These are phyloP conservation scores for Adelphocoris suturalis DNA, from an alignment of 2,888 invertebrate genomes.

Conservation along the genomic window DNA sequence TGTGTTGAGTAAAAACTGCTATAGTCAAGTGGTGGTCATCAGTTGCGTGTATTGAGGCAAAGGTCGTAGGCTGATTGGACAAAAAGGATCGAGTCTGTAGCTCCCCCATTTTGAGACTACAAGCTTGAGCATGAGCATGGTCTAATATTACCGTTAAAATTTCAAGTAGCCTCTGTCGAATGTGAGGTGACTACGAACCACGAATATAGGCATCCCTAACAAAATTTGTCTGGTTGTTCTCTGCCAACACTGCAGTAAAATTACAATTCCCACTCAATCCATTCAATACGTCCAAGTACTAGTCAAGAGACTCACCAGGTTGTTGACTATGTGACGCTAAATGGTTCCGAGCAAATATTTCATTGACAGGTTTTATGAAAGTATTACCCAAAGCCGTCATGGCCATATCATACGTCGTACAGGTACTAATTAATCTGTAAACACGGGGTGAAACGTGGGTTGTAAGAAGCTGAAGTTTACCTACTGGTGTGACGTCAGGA, in stretches of 20 bases:
- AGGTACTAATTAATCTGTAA: conserved; percentile 43
- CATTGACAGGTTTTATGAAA: conserved; percentile 66
- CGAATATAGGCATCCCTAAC: conserved; percentile 66
- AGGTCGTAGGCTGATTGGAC: background rate
- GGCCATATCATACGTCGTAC: conserved; percentile 33
- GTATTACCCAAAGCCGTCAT: conserved; percentile 48
- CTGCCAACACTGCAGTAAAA: conserved; percentile 63
- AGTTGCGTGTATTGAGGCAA: background rate
- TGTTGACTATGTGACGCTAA: conserved; percentile 46
- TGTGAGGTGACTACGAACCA: conserved; percentile 57
- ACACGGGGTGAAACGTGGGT: conserved; percentile 54
- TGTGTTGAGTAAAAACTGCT: background rate
- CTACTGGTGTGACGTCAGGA: background rate
- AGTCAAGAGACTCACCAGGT: conserved; percentile 42
- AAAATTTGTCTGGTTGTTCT: conserved; percentile 60
- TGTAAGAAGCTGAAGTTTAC: conserved; percentile 46
- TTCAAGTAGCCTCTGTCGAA: conserved; percentile 66
- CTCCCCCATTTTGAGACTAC: conserved; percentile 38
- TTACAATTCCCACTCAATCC: conserved; percentile 63
- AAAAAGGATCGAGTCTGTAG: background rate
- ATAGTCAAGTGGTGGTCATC: background rate
- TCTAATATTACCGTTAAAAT: conserved; percentile 52
- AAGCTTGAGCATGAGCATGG: conserved; percentile 23
- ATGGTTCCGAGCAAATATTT: conserved; percentile 56
- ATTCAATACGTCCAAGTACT: conserved; percentile 62